Evolutionary conservation across 1,140 invertebrate genomes (phyloP), one percentile per base, ranked within the genome.

Genomic region (Matsumurasca onukii): DNA sequence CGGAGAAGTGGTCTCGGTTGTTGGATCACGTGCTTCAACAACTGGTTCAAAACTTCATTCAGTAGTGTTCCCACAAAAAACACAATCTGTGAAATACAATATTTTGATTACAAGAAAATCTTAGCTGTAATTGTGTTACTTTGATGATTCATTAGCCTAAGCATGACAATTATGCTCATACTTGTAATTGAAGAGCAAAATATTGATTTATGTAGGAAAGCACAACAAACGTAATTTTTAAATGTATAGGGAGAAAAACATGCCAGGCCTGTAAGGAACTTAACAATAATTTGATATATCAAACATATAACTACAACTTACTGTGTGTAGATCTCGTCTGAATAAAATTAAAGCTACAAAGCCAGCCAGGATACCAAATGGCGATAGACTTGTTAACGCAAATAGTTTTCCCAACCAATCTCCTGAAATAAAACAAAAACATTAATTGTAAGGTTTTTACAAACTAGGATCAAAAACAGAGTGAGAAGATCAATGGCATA

Each of bases 301-400:
- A 57, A 13, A 72, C 9, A 75, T 69, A 66, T 71, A 66, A 70
- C 65, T 57, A 71, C 72, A 72, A 83, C 86, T 87, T 84, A 96
- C 93, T 48, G 94, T 97, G 77, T 96, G 94, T 69, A 96, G 81
- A 85, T 97, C 94, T 81, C 94, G 84, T 78, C 93, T 86, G 81
- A 96, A 95, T 67, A 95, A 78, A 73, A 96, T 93, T 51, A 96
- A 82, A 34, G 93, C 89, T 66, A 92, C 76, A 82, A 96, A 94
- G 67, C 91, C 90, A 73, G 90, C 84, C 48, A 91, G 82, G 73
- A 95, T 89, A 71, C 88, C 91, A 81, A 95, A 89, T 3, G 94
- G 94, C 65, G 89, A 81, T 64, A 96, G 81, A 81, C 93, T 95
- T 71, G 88, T 84, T 72, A 94, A 80, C 67, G 94, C 94, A 72